These are phyloP conservation scores for Hoplodrina blanda DNA, from an alignment of 2,888 invertebrate genomes.

Conservation along the genomic window DNA sequence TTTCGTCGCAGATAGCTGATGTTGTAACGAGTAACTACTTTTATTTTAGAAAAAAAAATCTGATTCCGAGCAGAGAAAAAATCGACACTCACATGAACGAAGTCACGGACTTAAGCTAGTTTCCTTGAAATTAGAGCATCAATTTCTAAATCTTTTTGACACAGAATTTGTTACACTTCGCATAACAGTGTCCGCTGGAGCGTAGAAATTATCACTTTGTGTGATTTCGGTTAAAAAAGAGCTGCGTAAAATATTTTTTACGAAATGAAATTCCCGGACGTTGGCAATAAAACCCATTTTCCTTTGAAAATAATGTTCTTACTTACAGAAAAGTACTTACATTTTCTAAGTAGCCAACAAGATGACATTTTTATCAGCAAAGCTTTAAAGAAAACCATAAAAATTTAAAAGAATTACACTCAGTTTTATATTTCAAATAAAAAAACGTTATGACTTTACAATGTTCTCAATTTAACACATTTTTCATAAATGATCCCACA, in stretches of 20 bases:
- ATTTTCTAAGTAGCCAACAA: constrained; percentile 19
- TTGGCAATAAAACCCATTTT: neutral
- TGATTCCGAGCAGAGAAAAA: neutral
- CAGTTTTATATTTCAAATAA: constrained; percentile 54
- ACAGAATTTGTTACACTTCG: neutral
- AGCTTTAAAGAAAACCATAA: constrained; percentile 33
- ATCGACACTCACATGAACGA: neutral
- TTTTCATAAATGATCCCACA: constrained; percentile 42
- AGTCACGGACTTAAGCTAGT: neutral
- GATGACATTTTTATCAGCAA: constrained; percentile 15
- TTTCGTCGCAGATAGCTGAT: too few species aligned
- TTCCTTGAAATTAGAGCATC: neutral
- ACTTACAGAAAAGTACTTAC: neutral
- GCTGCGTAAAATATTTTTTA: neutral
- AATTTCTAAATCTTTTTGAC: neutral
- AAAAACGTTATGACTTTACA: constrained; percentile 31
- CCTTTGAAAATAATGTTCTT: neutral
- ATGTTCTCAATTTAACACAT: constrained; percentile 23
- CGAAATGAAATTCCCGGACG: neutral
- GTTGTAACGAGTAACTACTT: too few species aligned
- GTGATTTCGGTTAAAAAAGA: neutral
- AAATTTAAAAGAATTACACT: constrained; percentile 30
- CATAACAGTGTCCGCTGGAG: neutral
- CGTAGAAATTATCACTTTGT: constrained; percentile 3
- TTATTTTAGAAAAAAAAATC: neutral